Base-by-base conservation (phyloP, 2,888 invertebrate species). In the Watsonalla binaria region DNA sequence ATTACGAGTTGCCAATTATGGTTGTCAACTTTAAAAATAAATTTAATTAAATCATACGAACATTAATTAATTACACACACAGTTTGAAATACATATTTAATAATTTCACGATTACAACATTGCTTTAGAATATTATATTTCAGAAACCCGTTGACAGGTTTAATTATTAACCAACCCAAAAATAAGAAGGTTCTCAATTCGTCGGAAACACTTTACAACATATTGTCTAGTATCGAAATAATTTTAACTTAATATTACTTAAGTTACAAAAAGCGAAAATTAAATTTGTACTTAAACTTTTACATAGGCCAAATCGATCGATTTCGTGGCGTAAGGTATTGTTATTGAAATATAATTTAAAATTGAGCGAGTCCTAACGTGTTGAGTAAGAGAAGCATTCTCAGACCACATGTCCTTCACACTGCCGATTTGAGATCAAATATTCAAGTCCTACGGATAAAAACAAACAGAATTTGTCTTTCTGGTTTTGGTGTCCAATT, bases 401-500 rank as follows among this genome's bases (percentile, higher is more conserved):
- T 53, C 57, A 60, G 59, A 59, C 47, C 63, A 50, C 55, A 53
- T 46, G 14, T 49, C 49, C 49, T 37, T 37, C 37, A 68, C 76
- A 76, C 80, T 72, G 81, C 81, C 80, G 74, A 82, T 72, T 75
- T 90, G 90, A 90, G 90, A 90, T 90, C 90, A 89, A 82, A 77
- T 75, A 75, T 77, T 79, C 74, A 84, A 86, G 84, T 87, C 86
- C 80, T 70, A 74, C 74, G 75, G 78, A 75, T 75, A 78, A 68
- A 82, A 80, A 74, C 80, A 80, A 76, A 72, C 68, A 56, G 46
- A 63, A 76, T 78, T 83, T 76, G 82, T 84, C 83, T 82, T 83
- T 83, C 76, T 70, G 76, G 81, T 84, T 90, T 90, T 90, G 90
- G 90, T 87, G 82, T 89, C 88, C 72, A 86, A 87, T 86, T 89